Percentiles rank a stretch among this genome's conserved stretches.
Conservation (phyloP, 2,113 vertebrate species). For the Herpetotheres cachinnans region DNA sequence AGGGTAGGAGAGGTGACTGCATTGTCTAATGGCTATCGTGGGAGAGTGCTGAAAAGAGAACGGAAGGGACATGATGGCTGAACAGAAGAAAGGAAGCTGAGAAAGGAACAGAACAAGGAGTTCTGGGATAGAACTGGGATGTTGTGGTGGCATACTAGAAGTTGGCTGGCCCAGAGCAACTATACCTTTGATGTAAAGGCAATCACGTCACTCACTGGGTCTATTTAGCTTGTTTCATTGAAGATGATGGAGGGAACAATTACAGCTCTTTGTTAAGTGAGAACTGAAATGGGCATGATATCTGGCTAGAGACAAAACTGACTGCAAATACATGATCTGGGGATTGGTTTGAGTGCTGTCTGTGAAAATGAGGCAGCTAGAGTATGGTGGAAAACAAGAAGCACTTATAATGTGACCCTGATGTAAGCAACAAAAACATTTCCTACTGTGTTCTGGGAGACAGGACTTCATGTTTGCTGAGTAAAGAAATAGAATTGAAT, state of each 20-base stretch:
- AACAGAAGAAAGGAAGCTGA: not conserved
- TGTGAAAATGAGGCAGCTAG: not conserved
- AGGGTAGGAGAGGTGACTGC: not conserved
- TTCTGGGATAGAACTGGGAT: not conserved
- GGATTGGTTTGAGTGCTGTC: not conserved
- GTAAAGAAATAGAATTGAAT: not conserved
- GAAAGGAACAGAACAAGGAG: not conserved
- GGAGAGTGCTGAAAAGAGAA: not conserved
- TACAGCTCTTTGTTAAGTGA: not conserved
- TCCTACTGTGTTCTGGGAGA: not conserved
- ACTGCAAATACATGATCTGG: not conserved
- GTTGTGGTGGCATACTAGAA: not conserved
- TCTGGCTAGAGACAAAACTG: slow-evolving; percentile 5
- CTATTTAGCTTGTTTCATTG: not conserved
- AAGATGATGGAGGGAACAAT: not conserved
- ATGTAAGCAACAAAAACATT: not conserved
- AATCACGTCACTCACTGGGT: not conserved
- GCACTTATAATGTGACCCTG: not conserved
- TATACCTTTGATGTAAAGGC: not conserved
- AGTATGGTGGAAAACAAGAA: not conserved
- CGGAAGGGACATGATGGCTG: not conserved
- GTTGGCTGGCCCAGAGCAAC: not conserved
- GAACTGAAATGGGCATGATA: not conserved
- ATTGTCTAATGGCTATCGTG: not conserved
- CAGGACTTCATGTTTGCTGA: not conserved